These are phyloP conservation scores for Coregonus sp. DNA, from an alignment of 2,797 vertebrate species.

Conservation along the genomic window DNA sequence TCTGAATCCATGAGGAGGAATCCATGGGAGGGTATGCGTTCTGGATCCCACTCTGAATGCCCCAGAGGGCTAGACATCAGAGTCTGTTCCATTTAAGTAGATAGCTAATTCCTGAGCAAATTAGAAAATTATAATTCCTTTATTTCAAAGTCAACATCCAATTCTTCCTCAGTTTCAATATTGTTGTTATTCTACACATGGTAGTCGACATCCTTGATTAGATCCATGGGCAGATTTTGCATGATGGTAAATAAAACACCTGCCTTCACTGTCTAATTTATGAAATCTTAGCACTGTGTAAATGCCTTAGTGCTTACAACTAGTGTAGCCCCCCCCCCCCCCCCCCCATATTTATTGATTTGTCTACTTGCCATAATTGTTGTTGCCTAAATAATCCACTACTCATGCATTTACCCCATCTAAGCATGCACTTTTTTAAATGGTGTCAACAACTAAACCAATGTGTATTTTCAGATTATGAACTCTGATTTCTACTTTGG, in stretches of 20 bases:
- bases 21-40: constrained; percentile 74
- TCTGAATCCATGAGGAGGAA: constrained; percentile 74
- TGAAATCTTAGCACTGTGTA: neutral
- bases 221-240: neutral
- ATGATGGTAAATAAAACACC: neutral
- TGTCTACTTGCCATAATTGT: neutral
- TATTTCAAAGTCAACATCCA: neutral
- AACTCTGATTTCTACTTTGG: neutral
- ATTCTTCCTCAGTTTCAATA: constrained; percentile 28
- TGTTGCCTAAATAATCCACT: neutral
- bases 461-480: neutral
- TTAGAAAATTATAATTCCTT: constrained; percentile 33
- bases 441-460: neutral
- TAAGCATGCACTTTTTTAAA: neutral
- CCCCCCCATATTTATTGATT: neutral
- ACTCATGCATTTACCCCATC: neutral
- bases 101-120: constrained; percentile 30
- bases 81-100: constrained; percentile 73
- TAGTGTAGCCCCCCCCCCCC: neutral
- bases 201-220: constrained; percentile 7
- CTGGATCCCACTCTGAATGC: constrained; percentile 77
- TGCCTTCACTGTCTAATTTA: neutral
- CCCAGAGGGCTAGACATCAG: constrained; percentile 76
- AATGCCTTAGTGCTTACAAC: neutral
- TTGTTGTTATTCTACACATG: constrained; percentile 34